phyloP scores from a whole-genome alignment of 2,113 vertebrate genomes.

The Benitochromis conjunctus region DNA sequence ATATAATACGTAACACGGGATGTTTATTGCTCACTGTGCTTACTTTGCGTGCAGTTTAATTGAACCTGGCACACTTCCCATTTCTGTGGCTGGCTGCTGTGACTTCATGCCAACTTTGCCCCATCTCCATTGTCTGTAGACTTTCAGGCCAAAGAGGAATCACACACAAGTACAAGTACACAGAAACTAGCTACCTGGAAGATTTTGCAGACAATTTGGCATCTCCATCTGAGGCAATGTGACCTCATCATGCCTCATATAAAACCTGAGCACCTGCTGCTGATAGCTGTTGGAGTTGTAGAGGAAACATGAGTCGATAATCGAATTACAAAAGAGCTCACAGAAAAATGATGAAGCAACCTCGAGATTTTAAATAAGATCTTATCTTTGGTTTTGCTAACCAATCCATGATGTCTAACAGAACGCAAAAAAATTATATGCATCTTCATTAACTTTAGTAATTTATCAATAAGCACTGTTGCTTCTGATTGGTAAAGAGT shows the following conservation, averaged over 20 bases:
- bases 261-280: not conserved
- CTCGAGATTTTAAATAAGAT: not conserved
- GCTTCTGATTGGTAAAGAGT: not conserved
- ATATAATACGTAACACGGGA: not conserved
- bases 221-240: not conserved
- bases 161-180: not conserved
- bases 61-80: not conserved
- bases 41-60: not conserved
- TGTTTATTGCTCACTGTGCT: not conserved
- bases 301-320: not conserved
- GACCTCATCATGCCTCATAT: not conserved
- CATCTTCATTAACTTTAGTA: not conserved
- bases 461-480: not conserved
- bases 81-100: not conserved
- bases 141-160: not conserved
- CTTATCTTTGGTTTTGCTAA: not conserved
- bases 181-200: not conserved
- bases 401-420: not conserved
- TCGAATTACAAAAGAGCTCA: not conserved
- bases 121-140: not conserved
- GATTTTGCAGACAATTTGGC: not conserved
- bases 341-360: not conserved
- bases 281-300: not conserved
- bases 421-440: not conserved
- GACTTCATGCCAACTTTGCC: not conserved